Percentiles rank a stretch among this genome's conserved stretches.
These are phyloP conservation scores for Gonocerus acuteangulatus DNA, from an alignment of 2,888 invertebrate genomes.

Conservation along the genomic window DNA sequence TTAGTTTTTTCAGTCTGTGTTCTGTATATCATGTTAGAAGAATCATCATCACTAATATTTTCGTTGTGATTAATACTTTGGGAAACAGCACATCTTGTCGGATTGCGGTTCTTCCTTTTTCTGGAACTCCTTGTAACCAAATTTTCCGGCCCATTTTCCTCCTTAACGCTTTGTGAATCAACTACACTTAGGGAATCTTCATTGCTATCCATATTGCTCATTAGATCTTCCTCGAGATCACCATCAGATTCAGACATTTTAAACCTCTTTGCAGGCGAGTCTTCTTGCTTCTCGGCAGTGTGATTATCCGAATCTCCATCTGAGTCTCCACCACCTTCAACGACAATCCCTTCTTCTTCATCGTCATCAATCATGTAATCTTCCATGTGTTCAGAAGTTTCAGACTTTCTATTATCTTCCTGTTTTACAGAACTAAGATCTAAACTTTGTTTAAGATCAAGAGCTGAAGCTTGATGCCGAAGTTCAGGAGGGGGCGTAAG, in stretches of 20 bases:
- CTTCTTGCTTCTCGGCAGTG: constrained; percentile 39
- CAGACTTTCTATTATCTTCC: constrained; percentile 45
- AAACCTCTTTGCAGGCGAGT: constrained; percentile 38
- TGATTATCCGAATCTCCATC: constrained; percentile 43
- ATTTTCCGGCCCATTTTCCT: constrained; percentile 48
- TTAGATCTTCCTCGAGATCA: constrained; percentile 50
- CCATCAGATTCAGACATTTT: constrained; percentile 51
- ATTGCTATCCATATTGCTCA: constrained; percentile 57
- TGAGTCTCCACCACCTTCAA: constrained; percentile 65
- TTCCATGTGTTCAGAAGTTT: constrained; percentile 44
- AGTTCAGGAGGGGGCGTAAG: constrained; percentile 50
- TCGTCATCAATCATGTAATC: constrained; percentile 49
- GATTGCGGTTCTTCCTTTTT: constrained; percentile 83
- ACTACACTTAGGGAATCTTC: constrained; percentile 53
- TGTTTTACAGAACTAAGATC: constrained; percentile 50
- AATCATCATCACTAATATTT: constrained; percentile 55
- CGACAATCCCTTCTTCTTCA: constrained; percentile 65
- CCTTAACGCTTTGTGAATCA: constrained; percentile 49
- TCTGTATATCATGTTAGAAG: constrained; percentile 47
- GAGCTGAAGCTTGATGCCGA: constrained; percentile 47
- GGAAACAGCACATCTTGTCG: constrained; percentile 66
- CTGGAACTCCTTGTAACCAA: constrained; percentile 60
- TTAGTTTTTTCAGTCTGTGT: constrained; percentile 14
- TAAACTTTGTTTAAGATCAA: constrained; percentile 58
- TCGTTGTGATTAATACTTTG: constrained; percentile 45